Evolutionary conservation across 2,888 invertebrate genomes (phyloP).

Genomic region (Drosophila siamana): DNA sequence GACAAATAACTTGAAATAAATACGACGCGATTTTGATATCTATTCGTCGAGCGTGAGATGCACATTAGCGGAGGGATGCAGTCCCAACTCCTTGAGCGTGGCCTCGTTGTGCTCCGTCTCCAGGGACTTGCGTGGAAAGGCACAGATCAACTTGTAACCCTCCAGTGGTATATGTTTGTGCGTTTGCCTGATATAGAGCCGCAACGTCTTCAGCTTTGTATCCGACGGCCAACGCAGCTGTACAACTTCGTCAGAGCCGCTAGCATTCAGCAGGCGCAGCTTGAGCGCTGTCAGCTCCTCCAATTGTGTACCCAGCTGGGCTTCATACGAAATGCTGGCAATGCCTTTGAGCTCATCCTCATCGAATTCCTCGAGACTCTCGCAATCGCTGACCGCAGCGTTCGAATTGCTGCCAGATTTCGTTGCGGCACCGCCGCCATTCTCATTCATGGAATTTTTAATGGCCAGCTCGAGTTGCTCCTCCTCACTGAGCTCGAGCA

Average conservation of each 20-base stretch:
- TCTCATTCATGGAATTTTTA: conserved; percentile 85
- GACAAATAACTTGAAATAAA: conserved; percentile 50
- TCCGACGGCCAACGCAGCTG: conserved; percentile 85
- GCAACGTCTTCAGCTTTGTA: conserved; percentile 81
- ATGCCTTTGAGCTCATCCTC: conserved; percentile 70
- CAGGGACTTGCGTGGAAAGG: conserved; percentile 84
- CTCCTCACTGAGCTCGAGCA: conserved; percentile 83
- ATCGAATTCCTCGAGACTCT: conserved; percentile 75
- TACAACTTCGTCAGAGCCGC: conserved; percentile 79
- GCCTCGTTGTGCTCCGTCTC: conserved; percentile 78
- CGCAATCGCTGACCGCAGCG: conserved; percentile 63
- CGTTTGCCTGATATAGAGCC: conserved; percentile 80
- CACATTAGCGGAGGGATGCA: conserved; percentile 85
- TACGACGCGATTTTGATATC: conserved; percentile 33
- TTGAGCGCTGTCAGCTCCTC: conserved; percentile 81
- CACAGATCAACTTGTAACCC: conserved; percentile 84
- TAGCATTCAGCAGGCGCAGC: conserved; percentile 79
- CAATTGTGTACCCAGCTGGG: conserved; percentile 66
- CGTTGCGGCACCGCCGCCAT: conserved; percentile 63
- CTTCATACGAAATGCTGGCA: conserved; percentile 69
- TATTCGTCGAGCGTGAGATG: conserved; percentile 84
- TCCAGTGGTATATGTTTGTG: conserved; percentile 82
- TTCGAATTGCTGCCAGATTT: conserved; percentile 50
- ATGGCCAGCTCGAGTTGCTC: conserved; percentile 84
- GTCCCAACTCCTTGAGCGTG: conserved; percentile 82